phyloP scores from a whole-genome alignment of 2,113 vertebrate species.

The Embiotoca jacksoni region DNA sequence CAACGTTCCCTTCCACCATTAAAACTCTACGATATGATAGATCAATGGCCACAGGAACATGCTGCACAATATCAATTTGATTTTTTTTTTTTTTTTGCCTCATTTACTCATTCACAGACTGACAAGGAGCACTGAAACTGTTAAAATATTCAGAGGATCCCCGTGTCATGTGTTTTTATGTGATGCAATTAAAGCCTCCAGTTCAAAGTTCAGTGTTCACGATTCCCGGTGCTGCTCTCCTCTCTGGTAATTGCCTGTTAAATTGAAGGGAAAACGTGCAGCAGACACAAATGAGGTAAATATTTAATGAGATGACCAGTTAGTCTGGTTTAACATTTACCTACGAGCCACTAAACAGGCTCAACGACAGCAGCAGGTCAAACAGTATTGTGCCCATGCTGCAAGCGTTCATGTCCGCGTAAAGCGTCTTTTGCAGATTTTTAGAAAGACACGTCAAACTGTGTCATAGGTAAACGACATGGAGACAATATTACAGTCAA shows the following conservation, averaged over 20 bases:
- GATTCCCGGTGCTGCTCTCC: background rate
- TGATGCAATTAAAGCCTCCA: background rate
- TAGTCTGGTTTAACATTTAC: background rate
- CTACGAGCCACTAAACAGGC: background rate
- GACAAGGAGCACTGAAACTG: background rate
- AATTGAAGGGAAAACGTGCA: slow-evolving; percentile 34
- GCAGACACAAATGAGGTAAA: slow-evolving; percentile 57
- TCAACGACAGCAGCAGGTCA: background rate
- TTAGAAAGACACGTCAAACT: no score
- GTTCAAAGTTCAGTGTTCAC: slow-evolving; percentile 40
- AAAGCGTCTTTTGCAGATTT: no score
- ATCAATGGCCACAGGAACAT: background rate
- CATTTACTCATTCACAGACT: background rate
- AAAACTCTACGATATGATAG: background rate
- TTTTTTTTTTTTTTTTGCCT: background rate
- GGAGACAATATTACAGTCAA: background rate
- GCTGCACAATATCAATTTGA: background rate
- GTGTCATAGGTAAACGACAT: background rate
- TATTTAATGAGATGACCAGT: slow-evolving; percentile 36
- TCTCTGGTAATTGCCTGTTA: slow-evolving; percentile 41
- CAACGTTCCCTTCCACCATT: background rate
- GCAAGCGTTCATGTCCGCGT: no score
- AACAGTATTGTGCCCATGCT: no score
- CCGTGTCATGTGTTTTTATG: background rate
- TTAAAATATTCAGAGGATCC: background rate